These are phyloP conservation scores for Anticlea derivata DNA, from an alignment of 2,888 invertebrate species.

Conservation along the genomic window DNA sequence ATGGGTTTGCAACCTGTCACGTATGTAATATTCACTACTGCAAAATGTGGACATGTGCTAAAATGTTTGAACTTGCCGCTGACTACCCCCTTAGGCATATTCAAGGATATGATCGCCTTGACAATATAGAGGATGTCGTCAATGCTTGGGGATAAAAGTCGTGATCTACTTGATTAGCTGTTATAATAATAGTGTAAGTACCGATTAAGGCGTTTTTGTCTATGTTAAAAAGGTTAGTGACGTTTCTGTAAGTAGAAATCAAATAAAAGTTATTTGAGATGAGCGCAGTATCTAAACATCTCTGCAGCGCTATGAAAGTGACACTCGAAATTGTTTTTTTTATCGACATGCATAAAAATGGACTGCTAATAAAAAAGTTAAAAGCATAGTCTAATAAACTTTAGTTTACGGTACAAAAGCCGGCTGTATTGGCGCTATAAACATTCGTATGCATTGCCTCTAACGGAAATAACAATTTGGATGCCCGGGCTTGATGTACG, in stretches of 20 bases:
- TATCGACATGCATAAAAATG: slow-evolving; percentile 54
- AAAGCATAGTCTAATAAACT: slow-evolving; percentile 64
- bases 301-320: slow-evolving; percentile 39
- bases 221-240: no score
- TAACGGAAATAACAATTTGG: slow-evolving; percentile 56
- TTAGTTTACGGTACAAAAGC: slow-evolving; percentile 63
- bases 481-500: slow-evolving; percentile 47
- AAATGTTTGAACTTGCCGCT: no score
- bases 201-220: no score
- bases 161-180: no score
- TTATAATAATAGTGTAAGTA: no score
- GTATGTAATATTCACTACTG: no score
- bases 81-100: no score
- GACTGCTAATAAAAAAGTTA: slow-evolving; percentile 56
- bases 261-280: background rate
- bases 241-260: background rate
- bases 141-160: no score
- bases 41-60: no score
- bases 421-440: slow-evolving; percentile 62
- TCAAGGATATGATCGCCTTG: no score
- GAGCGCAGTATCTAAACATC: slow-evolving; percentile 2
- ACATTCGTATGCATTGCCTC: slow-evolving; percentile 61
- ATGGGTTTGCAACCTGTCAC: no score
- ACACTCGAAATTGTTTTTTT: slow-evolving; percentile 48
- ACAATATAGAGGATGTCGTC: no score